Conservation (phyloP, 2,888 invertebrate species). For the Eupithecia inturbata region DNA sequence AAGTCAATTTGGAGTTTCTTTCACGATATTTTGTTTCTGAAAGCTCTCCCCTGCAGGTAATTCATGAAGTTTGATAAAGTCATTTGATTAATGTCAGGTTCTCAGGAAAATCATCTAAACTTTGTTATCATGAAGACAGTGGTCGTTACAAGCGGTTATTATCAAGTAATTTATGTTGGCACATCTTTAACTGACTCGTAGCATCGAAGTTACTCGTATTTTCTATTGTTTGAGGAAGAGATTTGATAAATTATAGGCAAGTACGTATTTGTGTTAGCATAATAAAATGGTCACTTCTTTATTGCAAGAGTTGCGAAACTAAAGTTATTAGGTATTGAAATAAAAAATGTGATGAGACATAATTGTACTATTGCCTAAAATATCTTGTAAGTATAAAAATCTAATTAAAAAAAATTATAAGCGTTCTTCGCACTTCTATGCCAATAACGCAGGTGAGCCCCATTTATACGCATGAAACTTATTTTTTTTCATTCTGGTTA, state of each 20-base stretch:
- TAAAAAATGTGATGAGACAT: not conserved
- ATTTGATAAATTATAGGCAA: not conserved
- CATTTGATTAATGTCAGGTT: constrained; percentile 54
- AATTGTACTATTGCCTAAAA: not conserved
- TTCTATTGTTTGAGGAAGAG: not conserved
- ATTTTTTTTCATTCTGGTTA: not conserved
- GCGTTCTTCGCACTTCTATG: not conserved
- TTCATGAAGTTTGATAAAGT: constrained; percentile 52
- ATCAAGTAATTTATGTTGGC: constrained; percentile 31
- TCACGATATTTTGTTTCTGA: constrained; percentile 52
- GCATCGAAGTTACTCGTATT: not conserved
- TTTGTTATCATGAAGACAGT: constrained; percentile 45
- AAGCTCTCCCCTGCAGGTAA: constrained; percentile 53
- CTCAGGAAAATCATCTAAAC: constrained; percentile 42
- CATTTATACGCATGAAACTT: not conserved
- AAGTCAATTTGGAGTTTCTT: constrained; percentile 48
- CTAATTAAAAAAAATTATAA: not conserved
- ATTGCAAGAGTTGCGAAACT: not conserved
- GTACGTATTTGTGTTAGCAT: not conserved
- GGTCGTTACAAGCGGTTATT: constrained; percentile 40
- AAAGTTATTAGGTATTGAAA: not conserved
- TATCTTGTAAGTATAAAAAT: not conserved
- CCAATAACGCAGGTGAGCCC: not conserved
- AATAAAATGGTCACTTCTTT: not conserved
- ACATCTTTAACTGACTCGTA: constrained; percentile 9